Evolutionary conservation across 2,888 invertebrate species (phyloP).

Genomic region (Eupithecia pulchellata): DNA sequence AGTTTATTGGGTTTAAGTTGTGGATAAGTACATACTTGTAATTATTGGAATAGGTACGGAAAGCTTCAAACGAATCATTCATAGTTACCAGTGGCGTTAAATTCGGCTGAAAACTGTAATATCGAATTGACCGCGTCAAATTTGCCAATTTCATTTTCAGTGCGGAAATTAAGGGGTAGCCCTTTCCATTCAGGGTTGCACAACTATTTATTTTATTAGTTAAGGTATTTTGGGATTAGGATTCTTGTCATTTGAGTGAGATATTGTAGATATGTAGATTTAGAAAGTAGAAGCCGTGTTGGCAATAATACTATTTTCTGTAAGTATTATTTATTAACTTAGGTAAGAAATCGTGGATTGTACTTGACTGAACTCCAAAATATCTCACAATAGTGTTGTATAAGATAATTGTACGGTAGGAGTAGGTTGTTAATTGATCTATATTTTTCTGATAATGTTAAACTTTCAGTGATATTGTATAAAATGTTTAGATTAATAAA

Average conservation of each 20-base stretch:
- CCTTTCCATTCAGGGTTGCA: constrained; percentile 38
- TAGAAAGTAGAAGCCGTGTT: constrained; percentile 56
- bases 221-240: constrained; percentile 57
- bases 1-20: constrained; percentile 58
- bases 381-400: constrained; percentile 66
- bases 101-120: constrained; percentile 59
- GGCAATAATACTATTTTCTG: constrained; percentile 54
- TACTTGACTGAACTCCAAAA: constrained; percentile 82
- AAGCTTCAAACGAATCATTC: constrained; percentile 64
- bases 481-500: constrained; percentile 81
- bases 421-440: constrained; percentile 84
- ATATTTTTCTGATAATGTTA: constrained; percentile 71
- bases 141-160: constrained; percentile 67
- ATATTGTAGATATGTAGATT: constrained; percentile 52
- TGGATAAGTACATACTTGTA: constrained; percentile 6
- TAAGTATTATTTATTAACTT: constrained; percentile 38
- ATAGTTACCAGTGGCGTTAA: constrained; percentile 61
- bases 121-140: constrained; percentile 73
- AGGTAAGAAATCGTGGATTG: constrained; percentile 52
- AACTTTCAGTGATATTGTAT: constrained; percentile 78
- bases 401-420: constrained; percentile 70
- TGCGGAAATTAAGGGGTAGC: constrained; percentile 52
- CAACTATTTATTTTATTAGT: constrained; percentile 41
- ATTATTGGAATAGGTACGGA: constrained; percentile 50
- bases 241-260: constrained; percentile 76